A percentile compares a stretch with the other conserved stretches of the same genome.
phyloP scores from a whole-genome alignment of 2,113 vertebrate genomes.

The Notothenia rossii region DNA sequence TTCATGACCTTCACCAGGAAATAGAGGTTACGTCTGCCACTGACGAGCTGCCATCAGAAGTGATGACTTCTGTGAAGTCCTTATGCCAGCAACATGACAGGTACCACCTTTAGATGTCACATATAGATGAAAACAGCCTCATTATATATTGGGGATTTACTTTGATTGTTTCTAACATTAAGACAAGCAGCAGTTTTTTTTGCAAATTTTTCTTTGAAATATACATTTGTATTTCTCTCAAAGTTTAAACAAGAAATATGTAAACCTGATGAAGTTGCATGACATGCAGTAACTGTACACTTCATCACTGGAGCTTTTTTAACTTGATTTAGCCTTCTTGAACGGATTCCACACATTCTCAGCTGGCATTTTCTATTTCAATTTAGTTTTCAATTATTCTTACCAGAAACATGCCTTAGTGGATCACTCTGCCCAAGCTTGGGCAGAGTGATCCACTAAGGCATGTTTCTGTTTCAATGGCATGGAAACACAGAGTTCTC shows the following conservation, averaged over 20 bases:
- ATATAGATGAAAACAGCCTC: background rate
- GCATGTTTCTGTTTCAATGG: background rate
- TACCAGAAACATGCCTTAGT: conserved; percentile 8
- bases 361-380: conserved; percentile 40
- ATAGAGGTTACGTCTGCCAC: conserved; percentile 33
- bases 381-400: conserved; percentile 38
- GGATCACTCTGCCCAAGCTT: conserved; percentile 38
- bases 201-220: background rate
- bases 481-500: conserved; percentile 30
- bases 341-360: conserved; percentile 14
- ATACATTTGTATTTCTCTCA: background rate
- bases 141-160: background rate
- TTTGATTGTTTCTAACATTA: too few relatives aligned
- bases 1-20: conserved; percentile 70
- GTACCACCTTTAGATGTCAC: conserved; percentile 41
- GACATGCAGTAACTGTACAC: background rate
- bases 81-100: conserved; percentile 78
- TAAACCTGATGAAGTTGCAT: background rate
- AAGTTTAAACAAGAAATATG: background rate
- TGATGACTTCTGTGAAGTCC: conserved; percentile 58
- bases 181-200: background rate
- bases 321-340: background rate
- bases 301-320: background rate
- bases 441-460: too few relatives aligned
- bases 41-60: conserved; percentile 69